A percentile compares a stretch with the other conserved stretches of the same genome.
Evolutionary conservation across 64 coral and sea anemone genomes (phyloP).

Genomic region (Montipora sp.): DNA sequence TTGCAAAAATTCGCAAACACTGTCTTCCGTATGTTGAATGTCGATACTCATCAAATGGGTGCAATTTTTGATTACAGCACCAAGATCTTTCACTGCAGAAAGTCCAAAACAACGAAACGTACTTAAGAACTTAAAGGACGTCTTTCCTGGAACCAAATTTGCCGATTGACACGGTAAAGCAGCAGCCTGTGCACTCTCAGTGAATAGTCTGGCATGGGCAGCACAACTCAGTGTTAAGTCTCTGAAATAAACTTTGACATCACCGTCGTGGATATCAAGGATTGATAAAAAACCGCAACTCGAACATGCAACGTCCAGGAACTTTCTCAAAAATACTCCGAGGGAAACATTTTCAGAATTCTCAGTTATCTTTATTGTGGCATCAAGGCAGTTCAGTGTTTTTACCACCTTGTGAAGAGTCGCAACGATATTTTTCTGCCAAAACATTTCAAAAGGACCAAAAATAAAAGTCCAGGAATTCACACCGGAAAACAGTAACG

Average conservation of each 20-base stretch:
- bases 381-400: neutral
- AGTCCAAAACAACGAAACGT: neutral
- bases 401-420: neutral
- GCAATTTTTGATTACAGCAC: neutral
- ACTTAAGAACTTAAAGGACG: slow-evolving; percentile 14
- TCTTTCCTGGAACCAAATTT: neutral
- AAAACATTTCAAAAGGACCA: too few relatives aligned
- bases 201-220: neutral
- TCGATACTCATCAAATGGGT: neutral
- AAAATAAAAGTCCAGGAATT: neutral
- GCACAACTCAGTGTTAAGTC: rapidly evolving
- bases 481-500: too few relatives aligned
- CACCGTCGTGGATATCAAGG: neutral
- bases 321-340: neutral
- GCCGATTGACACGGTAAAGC: neutral
- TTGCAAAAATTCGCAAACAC: too few relatives aligned
- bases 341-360: neutral
- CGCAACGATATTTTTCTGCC: too few relatives aligned
- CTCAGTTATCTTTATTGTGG: neutral
- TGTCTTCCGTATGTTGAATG: too few relatives aligned
- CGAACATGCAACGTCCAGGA: neutral
- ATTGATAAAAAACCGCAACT: neutral
- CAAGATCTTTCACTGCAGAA: neutral
- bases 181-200: neutral
- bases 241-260: neutral